A percentile compares a stretch with the other conserved stretches of the same genome.
Conservation (phyloP, 2,888 invertebrate species). For the Saturnia pavonia region DNA sequence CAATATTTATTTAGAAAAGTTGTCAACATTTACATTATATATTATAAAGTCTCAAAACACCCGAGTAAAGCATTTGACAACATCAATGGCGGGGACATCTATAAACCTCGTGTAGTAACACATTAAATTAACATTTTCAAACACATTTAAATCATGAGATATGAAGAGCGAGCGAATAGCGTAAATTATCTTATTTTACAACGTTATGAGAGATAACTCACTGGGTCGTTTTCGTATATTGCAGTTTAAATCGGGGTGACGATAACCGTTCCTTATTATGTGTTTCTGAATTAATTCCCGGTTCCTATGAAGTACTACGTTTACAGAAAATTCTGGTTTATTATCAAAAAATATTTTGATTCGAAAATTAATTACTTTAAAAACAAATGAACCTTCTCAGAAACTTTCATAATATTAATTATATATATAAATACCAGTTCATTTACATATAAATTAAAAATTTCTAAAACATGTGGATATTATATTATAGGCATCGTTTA, state of each 20-base stretch:
- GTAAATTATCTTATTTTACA: conserved; percentile 16
- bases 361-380: too few relatives aligned
- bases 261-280: background rate
- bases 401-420: too few relatives aligned
- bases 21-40: background rate
- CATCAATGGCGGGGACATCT: conserved; percentile 6
- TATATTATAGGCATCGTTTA: too few relatives aligned
- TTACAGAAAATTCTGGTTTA: background rate
- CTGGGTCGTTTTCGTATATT: background rate
- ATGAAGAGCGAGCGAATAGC: background rate
- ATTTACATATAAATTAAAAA: too few relatives aligned
- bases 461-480: too few relatives aligned
- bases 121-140: conserved; percentile 26
- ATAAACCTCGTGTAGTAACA: conserved; percentile 25
- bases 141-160: conserved; percentile 14
- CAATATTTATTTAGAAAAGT: background rate
- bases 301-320: background rate
- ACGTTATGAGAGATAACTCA: background rate
- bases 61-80: conserved; percentile 10
- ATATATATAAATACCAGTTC: too few relatives aligned
- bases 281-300: background rate
- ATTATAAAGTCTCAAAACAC: background rate
- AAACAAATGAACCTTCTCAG: too few relatives aligned
- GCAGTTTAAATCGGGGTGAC: background rate
- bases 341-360: background rate